These are phyloP conservation scores for Zaprionus lineosus DNA, from an alignment of 2,888 invertebrate genomes.

Conservation along the genomic window DNA sequence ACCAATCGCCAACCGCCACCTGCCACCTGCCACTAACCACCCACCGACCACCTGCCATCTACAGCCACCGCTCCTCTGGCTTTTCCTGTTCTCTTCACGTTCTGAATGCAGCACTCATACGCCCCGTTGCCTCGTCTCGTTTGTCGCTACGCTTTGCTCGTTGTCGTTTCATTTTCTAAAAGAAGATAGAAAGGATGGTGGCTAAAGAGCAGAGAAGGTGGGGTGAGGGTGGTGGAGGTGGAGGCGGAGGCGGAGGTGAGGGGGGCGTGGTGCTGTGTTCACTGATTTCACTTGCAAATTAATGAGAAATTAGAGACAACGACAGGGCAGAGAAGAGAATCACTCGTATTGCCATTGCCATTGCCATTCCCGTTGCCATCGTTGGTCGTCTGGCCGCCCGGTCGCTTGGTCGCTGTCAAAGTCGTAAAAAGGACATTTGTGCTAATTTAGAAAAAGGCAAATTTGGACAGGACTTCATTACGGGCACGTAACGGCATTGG, in stretches of 20 bases:
- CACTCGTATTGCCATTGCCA: constrained; percentile 21
- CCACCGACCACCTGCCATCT: not conserved
- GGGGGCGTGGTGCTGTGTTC: constrained; percentile 43
- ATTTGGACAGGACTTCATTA: constrained; percentile 79
- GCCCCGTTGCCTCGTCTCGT: constrained; percentile 68
- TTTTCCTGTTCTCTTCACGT: no score
- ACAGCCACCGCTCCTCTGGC: constrained; percentile 6
- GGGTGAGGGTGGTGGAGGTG: not conserved
- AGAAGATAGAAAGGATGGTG: not conserved
- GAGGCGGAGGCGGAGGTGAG: not conserved
- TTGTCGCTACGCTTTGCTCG: constrained; percentile 60
- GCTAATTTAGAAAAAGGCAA: constrained; percentile 79
- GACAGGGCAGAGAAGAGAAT: constrained; percentile 35
- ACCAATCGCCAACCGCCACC: not conserved
- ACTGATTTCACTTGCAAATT: constrained; percentile 82
- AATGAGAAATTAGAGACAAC: constrained; percentile 81
- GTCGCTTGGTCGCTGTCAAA: constrained; percentile 45
- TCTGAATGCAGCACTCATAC: constrained; percentile 69
- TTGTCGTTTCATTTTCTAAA: constrained; percentile 52
- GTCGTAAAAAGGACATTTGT: constrained; percentile 80
- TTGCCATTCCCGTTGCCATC: constrained; percentile 11
- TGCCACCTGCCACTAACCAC: not conserved
- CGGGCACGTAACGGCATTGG: constrained; percentile 70
- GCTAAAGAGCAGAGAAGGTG: not conserved
- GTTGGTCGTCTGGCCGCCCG: constrained; percentile 3